phyloP scores from a whole-genome alignment of 2,888 invertebrate genomes.

The Drosophila infuscata region DNA sequence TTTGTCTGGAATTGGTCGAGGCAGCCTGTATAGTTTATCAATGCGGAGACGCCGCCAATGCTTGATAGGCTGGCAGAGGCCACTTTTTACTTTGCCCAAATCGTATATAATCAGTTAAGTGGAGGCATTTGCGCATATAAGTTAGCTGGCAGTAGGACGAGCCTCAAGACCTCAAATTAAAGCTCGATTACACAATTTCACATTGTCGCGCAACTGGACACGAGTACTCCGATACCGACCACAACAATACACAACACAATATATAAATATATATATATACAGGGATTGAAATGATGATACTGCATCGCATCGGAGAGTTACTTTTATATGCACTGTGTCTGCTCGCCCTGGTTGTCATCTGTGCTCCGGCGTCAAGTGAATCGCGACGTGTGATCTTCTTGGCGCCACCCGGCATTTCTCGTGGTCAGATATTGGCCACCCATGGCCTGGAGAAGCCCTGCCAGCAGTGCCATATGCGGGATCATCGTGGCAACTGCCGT shows the following conservation, averaged over 20 bases:
- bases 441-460: slow-evolving; percentile 74
- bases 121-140: slow-evolving; percentile 70
- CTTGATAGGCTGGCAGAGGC: slow-evolving; percentile 33
- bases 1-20: not conserved
- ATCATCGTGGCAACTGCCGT: slow-evolving; percentile 82
- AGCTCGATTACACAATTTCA: slow-evolving; percentile 48
- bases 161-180: slow-evolving; percentile 4
- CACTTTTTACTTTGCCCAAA: slow-evolving; percentile 51
- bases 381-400: slow-evolving; percentile 80
- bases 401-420: slow-evolving; percentile 65
- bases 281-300: slow-evolving; percentile 26
- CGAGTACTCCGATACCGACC: not conserved
- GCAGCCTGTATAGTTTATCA: slow-evolving; percentile 67
- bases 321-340: slow-evolving; percentile 58
- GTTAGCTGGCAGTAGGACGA: slow-evolving; percentile 27
- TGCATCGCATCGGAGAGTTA: slow-evolving; percentile 54
- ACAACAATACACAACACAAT: not conserved
- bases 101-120: slow-evolving; percentile 77
- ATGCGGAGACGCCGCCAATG: slow-evolving; percentile 22
- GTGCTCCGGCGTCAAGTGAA: slow-evolving; percentile 62
- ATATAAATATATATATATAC: not conserved
- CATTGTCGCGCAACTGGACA: slow-evolving; percentile 33
- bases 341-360: slow-evolving; percentile 62
- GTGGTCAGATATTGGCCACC: slow-evolving; percentile 77
- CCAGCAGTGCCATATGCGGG: slow-evolving; percentile 81